Conservation (phyloP, 2,888 invertebrate genomes). For the Caenorhabditis wallacei region DNA sequence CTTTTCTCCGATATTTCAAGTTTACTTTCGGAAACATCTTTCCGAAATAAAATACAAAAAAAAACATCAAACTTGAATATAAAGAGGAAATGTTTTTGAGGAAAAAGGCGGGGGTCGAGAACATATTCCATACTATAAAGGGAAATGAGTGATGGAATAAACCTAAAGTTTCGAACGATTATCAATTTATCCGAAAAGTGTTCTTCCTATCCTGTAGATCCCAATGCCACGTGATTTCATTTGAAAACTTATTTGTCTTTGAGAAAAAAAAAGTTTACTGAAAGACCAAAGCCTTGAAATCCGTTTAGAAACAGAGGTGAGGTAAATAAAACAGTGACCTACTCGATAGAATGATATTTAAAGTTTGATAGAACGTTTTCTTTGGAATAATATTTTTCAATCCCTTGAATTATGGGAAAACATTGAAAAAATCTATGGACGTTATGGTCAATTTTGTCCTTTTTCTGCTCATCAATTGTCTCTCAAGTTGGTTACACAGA, state of each 20-base stretch:
- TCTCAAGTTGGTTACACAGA: slow-evolving; percentile 10
- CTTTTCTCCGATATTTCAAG: slow-evolving; percentile 7
- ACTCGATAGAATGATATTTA: neutral
- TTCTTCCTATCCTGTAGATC: neutral
- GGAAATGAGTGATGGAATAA: neutral
- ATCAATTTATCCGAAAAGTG: neutral
- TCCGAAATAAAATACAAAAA: neutral
- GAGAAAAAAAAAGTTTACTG: slow-evolving; percentile 10
- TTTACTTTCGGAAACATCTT: slow-evolving; percentile 10
- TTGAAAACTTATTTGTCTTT: neutral
- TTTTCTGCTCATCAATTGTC: slow-evolving; percentile 37
- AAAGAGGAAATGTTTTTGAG: too few species aligned
- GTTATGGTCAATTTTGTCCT: slow-evolving; percentile 36
- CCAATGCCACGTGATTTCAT: neutral
- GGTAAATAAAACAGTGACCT: neutral
- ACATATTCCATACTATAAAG: too few species aligned
- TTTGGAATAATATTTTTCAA: neutral
- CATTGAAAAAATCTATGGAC: slow-evolving; percentile 4
- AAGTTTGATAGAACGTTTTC: neutral
- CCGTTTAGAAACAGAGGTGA: slow-evolving; percentile 11
- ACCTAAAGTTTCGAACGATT: neutral
- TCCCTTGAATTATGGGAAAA: neutral
- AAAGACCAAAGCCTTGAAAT: slow-evolving; percentile 22
- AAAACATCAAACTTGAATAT: neutral
- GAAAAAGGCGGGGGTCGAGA: too few species aligned